These are phyloP conservation scores for Dromiciops gliroides DNA, from an alignment of 2,113 vertebrate genomes.

Conservation along the genomic window DNA sequence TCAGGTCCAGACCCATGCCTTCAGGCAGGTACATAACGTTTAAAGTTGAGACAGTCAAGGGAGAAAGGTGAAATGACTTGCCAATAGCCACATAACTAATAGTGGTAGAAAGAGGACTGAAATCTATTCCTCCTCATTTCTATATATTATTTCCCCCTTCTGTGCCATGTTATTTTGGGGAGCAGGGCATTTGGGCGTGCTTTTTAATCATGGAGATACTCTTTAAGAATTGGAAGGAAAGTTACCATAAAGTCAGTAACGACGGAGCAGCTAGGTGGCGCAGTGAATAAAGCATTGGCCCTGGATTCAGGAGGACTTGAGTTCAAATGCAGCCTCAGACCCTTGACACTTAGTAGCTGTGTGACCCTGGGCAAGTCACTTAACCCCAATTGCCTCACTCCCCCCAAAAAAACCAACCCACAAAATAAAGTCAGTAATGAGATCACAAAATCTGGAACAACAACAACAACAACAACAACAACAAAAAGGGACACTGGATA, in stretches of 20 bases:
- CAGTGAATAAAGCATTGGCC: too few relatives aligned
- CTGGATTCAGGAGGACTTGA: too few relatives aligned
- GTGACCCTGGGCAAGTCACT: too few relatives aligned
- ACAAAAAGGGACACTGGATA: not conserved
- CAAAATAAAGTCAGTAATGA: too few relatives aligned
- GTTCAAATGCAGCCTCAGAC: too few relatives aligned
- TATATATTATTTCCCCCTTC: not conserved
- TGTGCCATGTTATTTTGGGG: not conserved
- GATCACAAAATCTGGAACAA: not conserved
- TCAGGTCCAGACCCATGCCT: not conserved
- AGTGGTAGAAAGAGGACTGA: not conserved
- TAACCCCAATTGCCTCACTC: too few relatives aligned
- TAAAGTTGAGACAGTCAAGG: constrained; percentile 2
- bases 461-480: not conserved
- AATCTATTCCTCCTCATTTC: not conserved
- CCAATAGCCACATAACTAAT: not conserved
- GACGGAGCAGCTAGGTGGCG: too few relatives aligned
- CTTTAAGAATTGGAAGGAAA: not conserved
- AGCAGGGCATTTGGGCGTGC: not conserved
- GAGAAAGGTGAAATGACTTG: not conserved
- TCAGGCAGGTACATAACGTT: not conserved
- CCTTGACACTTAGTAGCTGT: too few relatives aligned
- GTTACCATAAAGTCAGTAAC: not conserved
- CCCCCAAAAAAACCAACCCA: too few relatives aligned
- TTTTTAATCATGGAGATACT: not conserved